phyloP scores from a whole-genome alignment of 2,888 invertebrate genomes.

The Magallana nippona region DNA sequence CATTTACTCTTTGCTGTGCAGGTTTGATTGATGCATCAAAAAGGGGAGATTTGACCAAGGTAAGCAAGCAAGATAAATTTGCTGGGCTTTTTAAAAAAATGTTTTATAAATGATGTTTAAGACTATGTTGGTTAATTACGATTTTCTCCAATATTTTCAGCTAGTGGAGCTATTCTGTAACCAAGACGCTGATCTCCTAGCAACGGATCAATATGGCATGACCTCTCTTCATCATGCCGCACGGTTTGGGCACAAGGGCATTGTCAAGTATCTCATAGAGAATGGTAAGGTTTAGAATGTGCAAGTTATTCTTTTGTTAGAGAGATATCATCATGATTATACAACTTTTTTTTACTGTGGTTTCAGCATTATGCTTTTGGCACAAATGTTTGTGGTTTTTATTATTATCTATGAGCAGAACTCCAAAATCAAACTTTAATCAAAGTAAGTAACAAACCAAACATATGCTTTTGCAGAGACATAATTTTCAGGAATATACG shows the following conservation, averaged over 20 bases:
- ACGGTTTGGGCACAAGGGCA: conserved; percentile 92
- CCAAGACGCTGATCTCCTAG: conserved; percentile 82
- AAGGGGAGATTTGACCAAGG: conserved; percentile 78
- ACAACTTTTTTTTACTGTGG: too few species aligned
- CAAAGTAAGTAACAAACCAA: too few species aligned
- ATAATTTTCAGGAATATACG: too few species aligned
- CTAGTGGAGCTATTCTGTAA: conserved; percentile 90
- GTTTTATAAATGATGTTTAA: background rate
- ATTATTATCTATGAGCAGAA: too few species aligned
- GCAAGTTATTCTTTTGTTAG: background rate
- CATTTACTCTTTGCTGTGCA: conserved; percentile 55
- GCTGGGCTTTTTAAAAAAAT: background rate
- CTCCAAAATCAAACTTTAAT: too few species aligned
- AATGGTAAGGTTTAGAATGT: conserved; percentile 80
- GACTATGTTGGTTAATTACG: too few species aligned
- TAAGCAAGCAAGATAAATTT: conserved; percentile 53
- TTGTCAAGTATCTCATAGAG: conserved; percentile 92
- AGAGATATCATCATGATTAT: too few species aligned
- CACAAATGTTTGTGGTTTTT: too few species aligned
- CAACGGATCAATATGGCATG: conserved; percentile 84
- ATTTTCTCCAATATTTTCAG: conserved; percentile 80
- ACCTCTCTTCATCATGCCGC: conserved; percentile 94
- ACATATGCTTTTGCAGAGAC: too few species aligned
- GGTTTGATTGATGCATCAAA: conserved; percentile 78
- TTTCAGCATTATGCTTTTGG: too few species aligned